A percentile compares a stretch with the other conserved stretches of the same genome.
Conservation (phyloP, 2,888 invertebrate species). For the Phrixothrix hirtus region DNA sequence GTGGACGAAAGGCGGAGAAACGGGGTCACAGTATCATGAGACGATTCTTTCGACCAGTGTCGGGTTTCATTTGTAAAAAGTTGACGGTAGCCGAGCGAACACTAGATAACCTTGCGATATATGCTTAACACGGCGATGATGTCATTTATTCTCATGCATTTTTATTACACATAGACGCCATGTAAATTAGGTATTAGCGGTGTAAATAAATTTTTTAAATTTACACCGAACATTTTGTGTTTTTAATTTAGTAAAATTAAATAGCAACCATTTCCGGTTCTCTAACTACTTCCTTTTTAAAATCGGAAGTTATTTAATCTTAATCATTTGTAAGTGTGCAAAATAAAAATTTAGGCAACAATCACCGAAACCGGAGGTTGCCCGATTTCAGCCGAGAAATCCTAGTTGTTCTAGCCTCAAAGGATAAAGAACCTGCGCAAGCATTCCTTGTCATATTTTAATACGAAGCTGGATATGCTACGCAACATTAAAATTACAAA, state of each 20-base stretch:
- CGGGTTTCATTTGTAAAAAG: slow-evolving; percentile 18
- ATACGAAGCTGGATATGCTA: not conserved
- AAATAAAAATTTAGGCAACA: too few relatives aligned
- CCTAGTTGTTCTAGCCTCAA: not conserved
- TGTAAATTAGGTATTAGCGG: not conserved
- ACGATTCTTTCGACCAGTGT: slow-evolving; percentile 38
- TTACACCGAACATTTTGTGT: too few relatives aligned
- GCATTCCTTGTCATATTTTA: not conserved
- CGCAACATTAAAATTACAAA: too few relatives aligned
- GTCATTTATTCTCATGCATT: slow-evolving; percentile 18
- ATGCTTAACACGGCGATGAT: slow-evolving; percentile 25
- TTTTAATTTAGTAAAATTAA: too few relatives aligned
- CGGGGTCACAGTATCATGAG: slow-evolving; percentile 33
- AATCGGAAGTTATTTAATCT: too few relatives aligned
- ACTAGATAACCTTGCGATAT: slow-evolving; percentile 26
- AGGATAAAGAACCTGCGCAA: not conserved
- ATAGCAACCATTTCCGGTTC: too few relatives aligned
- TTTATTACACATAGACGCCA: slow-evolving; percentile 2
- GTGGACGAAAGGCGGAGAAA: slow-evolving; percentile 37
- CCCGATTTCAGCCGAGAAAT: not conserved
- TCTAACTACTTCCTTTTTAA: too few relatives aligned
- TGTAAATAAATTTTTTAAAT: not conserved
- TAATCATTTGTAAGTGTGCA: too few relatives aligned
- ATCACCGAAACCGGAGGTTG: too few relatives aligned
- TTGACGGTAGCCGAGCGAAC: not conserved